Evolutionary conservation across 2,797 vertebrate species (phyloP).

Genomic region (Corythornis leucogaster): DNA sequence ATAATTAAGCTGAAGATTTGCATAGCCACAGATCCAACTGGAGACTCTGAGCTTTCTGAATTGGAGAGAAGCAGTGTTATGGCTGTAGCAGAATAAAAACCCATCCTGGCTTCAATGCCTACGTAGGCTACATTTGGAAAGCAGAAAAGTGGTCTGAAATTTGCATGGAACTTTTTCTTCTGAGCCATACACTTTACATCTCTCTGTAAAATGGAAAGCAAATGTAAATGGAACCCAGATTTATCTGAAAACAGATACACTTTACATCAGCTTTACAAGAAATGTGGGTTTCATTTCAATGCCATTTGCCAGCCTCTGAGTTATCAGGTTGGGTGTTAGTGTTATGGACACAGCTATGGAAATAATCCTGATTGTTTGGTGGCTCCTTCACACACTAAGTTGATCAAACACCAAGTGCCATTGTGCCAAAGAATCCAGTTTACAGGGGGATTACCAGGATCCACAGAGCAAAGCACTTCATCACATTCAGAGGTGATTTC

Average conservation of each 20-base stretch:
- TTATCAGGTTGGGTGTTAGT: conserved; percentile 35
- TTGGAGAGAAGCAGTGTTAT: not conserved
- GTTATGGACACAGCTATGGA: conserved; percentile 36
- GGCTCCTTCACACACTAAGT: conserved; percentile 9
- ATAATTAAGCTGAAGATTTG: not conserved
- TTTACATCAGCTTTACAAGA: not conserved
- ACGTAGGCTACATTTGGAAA: not conserved
- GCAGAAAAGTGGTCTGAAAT: not conserved
- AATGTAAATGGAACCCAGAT: no score
- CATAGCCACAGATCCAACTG: not conserved
- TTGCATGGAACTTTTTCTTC: not conserved
- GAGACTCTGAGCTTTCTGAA: not conserved
- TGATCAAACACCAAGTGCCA: conserved; percentile 34
- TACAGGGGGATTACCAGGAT: conserved; percentile 44
- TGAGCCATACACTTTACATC: not conserved
- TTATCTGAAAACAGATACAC: no score
- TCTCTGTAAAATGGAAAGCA: not conserved
- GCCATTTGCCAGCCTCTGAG: conserved; percentile 17
- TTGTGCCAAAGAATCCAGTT: conserved; percentile 31
- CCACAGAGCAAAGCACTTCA: conserved; percentile 50
- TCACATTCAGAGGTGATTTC: conserved; percentile 9
- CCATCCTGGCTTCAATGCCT: not conserved
- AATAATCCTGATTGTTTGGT: conserved; percentile 4
- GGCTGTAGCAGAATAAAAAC: not conserved
- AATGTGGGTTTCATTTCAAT: conserved; percentile 18